A percentile compares a stretch with the other conserved stretches of the same genome.
phyloP scores from a whole-genome alignment of 2,113 vertebrate genomes.

The Diadophis punctatus region DNA sequence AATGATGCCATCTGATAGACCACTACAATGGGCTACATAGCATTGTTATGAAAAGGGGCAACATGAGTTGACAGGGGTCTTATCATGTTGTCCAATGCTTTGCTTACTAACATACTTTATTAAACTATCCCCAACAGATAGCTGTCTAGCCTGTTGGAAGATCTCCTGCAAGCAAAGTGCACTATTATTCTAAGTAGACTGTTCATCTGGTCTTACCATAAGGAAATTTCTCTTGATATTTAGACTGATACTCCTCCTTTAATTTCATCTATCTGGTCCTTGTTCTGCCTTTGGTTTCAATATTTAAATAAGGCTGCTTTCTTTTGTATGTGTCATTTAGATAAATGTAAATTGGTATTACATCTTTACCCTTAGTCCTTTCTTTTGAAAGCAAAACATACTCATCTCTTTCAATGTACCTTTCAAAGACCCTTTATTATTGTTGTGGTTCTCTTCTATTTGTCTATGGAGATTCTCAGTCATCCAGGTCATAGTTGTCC shows the following conservation, averaged over 20 bases:
- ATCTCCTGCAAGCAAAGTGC: neutral
- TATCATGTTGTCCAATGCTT: neutral
- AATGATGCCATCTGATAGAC: neutral
- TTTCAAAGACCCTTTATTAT: neutral
- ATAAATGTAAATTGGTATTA: neutral
- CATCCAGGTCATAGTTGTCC: too few species aligned
- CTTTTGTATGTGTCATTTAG: neutral
- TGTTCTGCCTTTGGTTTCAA: neutral
- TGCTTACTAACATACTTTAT: neutral
- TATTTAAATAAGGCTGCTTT: neutral
- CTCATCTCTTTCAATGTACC: neutral
- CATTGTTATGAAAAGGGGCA: neutral
- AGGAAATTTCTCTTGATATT: neutral
- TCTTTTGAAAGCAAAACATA: neutral
- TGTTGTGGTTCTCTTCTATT: neutral
- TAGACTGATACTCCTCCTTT: neutral
- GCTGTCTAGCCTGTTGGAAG: neutral
- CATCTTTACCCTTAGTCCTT: neutral
- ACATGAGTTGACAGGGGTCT: neutral
- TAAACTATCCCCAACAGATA: neutral
- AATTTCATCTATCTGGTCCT: neutral
- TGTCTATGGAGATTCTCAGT: too few species aligned
- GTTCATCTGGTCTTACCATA: neutral
- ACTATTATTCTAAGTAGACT: neutral
- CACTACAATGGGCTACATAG: neutral